Base-by-base conservation (phyloP, 2,797 vertebrate species). In the Enteromius unitaeniatus region DNA sequence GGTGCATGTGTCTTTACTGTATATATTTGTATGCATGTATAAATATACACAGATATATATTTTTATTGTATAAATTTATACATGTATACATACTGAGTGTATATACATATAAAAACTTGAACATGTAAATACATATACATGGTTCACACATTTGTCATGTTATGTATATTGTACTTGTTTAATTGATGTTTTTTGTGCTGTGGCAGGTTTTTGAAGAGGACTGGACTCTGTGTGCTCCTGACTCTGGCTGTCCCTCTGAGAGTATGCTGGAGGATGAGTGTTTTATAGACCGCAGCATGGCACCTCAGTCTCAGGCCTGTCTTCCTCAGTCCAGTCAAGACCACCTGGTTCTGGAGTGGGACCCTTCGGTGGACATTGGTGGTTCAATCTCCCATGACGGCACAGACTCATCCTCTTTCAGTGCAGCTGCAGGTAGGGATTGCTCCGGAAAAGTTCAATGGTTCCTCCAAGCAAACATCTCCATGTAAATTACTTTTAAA, bases 341-440 rank as follows among this genome's bases (percentile, higher is more conserved):
- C 78, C 90, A 91, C 51, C 53, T 91, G 88, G 94, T 93, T 21
- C 89, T 97, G 87, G 96, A 97, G 89, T 97, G 96, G 96, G 96
- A 97, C 86, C 96, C 96, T 1, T 95, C 96, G 0, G 96, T 96
- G 0, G 96, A 97, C 26, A 91, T 97, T 1, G 96, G 96, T 0
- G 93, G 91, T 1, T 94, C 95, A 0, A 85, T 94, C 0, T 94
- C 95, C 31, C 88, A 85, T 3, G 91, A 94, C 6, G 92, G 95
- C 0, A 87, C 91, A 0, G 94, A 95, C 85, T 95, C 93, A 0
- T 94, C 93, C 0, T 95, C 93, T 79, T 94, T 93, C 88, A 94
- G 92, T 0, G 69, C 86, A 49, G 70, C 86, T 76, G 81, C 92
- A 64, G 93, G 92, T 95, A 70, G 21, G 76, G 49, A 67, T 55